A percentile compares a stretch with the other conserved stretches of the same genome.
Evolutionary conservation across 2,888 invertebrate species (phyloP).

Genomic region (Cephus pulcher): DNA sequence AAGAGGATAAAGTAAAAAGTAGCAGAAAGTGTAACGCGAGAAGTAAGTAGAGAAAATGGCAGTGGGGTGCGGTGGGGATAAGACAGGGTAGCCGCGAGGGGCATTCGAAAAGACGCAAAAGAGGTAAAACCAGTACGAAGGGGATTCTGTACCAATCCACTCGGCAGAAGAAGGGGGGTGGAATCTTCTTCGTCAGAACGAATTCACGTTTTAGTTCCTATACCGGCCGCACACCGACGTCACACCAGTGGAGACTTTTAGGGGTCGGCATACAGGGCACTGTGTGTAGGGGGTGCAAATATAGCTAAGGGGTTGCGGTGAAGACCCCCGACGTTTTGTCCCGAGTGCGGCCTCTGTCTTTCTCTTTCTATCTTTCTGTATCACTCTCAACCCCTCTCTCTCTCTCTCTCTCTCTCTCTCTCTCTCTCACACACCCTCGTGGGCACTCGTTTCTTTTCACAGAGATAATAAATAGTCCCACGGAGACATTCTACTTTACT

Average conservation of each 20-base stretch:
- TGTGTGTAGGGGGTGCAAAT: background rate
- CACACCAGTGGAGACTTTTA: background rate
- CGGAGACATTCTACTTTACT: background rate
- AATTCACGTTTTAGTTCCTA: background rate
- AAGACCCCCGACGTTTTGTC: background rate
- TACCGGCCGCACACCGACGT: background rate
- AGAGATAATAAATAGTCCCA: background rate
- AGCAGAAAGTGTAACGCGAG: background rate
- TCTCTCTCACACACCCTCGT: background rate
- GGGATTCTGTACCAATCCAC: background rate
- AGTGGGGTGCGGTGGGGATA: background rate
- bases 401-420: background rate
- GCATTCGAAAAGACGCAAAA: background rate
- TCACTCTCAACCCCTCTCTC: background rate
- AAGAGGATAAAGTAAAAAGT: background rate
- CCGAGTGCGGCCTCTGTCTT: background rate
- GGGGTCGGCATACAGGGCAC: background rate
- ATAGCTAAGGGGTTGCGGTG: background rate
- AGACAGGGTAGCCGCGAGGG: background rate
- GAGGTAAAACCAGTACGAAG: background rate
- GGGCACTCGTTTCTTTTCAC: background rate
- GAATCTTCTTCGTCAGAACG: background rate
- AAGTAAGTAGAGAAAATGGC: background rate
- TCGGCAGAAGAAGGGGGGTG: background rate
- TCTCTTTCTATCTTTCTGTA: background rate